Conservation (phyloP, 1,140 invertebrate species). For the Bombus sylvicola region DNA sequence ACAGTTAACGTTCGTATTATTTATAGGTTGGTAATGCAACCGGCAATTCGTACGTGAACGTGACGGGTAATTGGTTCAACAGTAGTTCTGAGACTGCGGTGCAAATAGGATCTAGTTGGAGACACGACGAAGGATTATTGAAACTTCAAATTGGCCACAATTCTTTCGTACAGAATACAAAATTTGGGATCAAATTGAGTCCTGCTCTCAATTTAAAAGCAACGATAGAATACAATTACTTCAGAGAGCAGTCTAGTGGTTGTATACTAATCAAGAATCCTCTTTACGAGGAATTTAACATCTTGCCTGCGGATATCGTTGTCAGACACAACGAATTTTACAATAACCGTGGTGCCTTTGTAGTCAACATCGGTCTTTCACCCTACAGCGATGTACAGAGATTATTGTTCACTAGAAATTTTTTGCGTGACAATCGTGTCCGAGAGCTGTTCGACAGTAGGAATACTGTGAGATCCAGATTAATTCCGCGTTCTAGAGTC, state of each 20-base stretch:
- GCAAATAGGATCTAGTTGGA: constrained; percentile 92
- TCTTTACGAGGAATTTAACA: constrained; percentile 88
- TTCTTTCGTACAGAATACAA: constrained; percentile 89
- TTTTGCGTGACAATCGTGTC: constrained; percentile 93
- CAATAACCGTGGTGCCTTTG: constrained; percentile 93
- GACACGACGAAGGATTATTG: constrained; percentile 83
- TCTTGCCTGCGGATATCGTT: constrained; percentile 87
- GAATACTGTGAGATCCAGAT: constrained; percentile 84
- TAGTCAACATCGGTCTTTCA: constrained; percentile 93
- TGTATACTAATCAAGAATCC: constrained; percentile 94
- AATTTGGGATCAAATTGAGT: constrained; percentile 90
- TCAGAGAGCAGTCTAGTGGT: constrained; percentile 91
- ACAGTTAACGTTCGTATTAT: not conserved
- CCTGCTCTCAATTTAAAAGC: constrained; percentile 93
- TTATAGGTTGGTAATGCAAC: constrained; percentile 88
- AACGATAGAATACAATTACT: constrained; percentile 93
- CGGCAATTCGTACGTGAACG: constrained; percentile 89
- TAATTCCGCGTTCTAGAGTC: constrained; percentile 94
- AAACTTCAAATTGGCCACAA: constrained; percentile 94
- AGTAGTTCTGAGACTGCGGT: constrained; percentile 89
- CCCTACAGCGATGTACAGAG: constrained; percentile 92
- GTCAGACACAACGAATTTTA: constrained; percentile 96
- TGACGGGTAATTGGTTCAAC: constrained; percentile 93
- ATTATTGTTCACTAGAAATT: constrained; percentile 94
- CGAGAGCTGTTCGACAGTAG: constrained; percentile 91